Percentiles rank a stretch among this genome's conserved stretches.
These are phyloP conservation scores for Ophion ventricosus DNA, from an alignment of 2,888 invertebrate species.

Conservation along the genomic window DNA sequence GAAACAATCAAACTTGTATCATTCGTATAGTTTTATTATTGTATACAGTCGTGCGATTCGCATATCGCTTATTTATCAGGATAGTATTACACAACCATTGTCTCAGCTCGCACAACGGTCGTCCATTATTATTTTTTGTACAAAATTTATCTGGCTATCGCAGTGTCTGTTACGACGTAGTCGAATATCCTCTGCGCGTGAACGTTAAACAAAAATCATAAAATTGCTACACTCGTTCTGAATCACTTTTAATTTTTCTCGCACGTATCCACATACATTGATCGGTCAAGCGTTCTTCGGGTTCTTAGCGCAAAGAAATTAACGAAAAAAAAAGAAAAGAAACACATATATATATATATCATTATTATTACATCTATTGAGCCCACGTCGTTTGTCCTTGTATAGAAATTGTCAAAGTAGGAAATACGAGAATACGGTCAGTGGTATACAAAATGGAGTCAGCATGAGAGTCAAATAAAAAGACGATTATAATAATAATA, in stretches of 20 bases:
- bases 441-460: conserved; percentile 76
- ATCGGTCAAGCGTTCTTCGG: conserved; percentile 20
- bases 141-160: conserved; percentile 74
- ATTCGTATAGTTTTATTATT: conserved; percentile 72
- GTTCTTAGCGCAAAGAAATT: conserved; percentile 14
- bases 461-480: conserved; percentile 74
- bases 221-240: conserved; percentile 29
- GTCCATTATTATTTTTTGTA: conserved; percentile 71
- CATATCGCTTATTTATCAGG: conserved; percentile 64
- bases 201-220: conserved; percentile 33
- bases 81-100: conserved; percentile 54
- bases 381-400: conserved; percentile 65
- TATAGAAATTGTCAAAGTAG: conserved; percentile 70
- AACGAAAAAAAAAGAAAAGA: conserved; percentile 32
- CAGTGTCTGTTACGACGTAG: conserved; percentile 61
- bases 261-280: conserved; percentile 12
- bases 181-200: conserved; percentile 38
- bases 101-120: conserved; percentile 43
- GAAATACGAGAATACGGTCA: conserved; percentile 72
- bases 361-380: conserved; percentile 52
- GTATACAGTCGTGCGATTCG: conserved; percentile 75
- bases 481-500: conserved; percentile 68
- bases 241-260: conserved; percentile 34
- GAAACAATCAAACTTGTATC: conserved; percentile 23
- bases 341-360: too few species aligned